Evolutionary conservation across 2,888 invertebrate genomes (phyloP).

Genomic region (Apocheima hispidaria): DNA sequence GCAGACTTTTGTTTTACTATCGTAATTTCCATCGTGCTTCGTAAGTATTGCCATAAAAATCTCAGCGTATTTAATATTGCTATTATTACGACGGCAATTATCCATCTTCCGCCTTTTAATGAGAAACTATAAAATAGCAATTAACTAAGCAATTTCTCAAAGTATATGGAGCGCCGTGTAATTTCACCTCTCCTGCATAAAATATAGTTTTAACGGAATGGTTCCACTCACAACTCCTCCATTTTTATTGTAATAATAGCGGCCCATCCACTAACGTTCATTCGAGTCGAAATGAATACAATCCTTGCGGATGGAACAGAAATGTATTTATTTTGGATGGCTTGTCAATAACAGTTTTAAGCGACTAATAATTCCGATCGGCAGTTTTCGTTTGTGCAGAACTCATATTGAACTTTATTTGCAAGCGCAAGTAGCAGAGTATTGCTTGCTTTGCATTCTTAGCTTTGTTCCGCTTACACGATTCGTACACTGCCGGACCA

Average conservation of each 20-base stretch:
- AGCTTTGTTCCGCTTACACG: too few species aligned
- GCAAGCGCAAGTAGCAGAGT: too few species aligned
- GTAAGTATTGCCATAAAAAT: conserved; percentile 41
- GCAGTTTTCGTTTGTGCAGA: too few species aligned
- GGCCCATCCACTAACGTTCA: background rate
- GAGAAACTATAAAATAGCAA: conserved; percentile 62
- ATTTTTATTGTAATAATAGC: conserved; percentile 35
- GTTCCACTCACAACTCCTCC: conserved; percentile 26
- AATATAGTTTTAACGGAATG: conserved; percentile 32
- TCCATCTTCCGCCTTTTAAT: conserved; percentile 56
- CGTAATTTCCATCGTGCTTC: conserved; percentile 25
- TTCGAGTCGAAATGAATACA: background rate
- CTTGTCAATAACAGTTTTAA: too few species aligned
- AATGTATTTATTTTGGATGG: too few species aligned
- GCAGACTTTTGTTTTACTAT: conserved; percentile 21
- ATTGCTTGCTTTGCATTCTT: too few species aligned
- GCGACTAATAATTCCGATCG: too few species aligned
- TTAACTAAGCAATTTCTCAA: conserved; percentile 55
- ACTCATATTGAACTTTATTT: too few species aligned
- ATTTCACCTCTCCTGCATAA: conserved; percentile 48
- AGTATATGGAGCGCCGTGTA: conserved; percentile 50
- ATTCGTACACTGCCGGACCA: too few species aligned
- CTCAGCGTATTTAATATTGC: conserved; percentile 43
- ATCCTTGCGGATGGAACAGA: too few species aligned
- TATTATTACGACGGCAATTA: conserved; percentile 47